Conservation (phyloP, 2,888 invertebrate genomes). For the Phalera bucephala region DNA sequence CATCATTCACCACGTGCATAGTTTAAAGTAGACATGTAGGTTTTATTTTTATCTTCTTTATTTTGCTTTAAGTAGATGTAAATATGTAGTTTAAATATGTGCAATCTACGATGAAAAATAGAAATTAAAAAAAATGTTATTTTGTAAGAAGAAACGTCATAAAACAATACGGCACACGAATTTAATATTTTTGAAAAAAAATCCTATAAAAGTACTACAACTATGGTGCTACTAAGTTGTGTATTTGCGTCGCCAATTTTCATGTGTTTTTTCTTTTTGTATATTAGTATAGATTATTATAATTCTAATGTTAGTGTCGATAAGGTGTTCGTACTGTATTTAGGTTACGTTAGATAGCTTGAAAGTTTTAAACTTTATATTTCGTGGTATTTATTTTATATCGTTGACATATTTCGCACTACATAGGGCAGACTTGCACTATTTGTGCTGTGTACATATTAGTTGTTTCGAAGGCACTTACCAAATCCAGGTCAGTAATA, state of each 20-base stretch:
- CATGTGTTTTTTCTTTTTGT: conserved; percentile 11
- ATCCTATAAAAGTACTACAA: conserved; percentile 22
- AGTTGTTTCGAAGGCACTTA: conserved; percentile 33
- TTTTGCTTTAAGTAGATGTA: too few relatives aligned
- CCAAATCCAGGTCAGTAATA: conserved; percentile 58
- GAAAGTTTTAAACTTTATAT: too few relatives aligned
- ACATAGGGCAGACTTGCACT: not conserved
- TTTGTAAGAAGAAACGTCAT: too few relatives aligned
- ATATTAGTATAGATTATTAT: conserved; percentile 19
- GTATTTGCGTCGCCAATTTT: conserved; percentile 7
- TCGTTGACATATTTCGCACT: too few relatives aligned
- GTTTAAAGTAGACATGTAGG: too few relatives aligned
- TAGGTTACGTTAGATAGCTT: too few relatives aligned
- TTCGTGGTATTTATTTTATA: too few relatives aligned
- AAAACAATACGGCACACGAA: too few relatives aligned
- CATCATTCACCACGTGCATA: conserved; percentile 1
- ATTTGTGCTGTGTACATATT: not conserved
- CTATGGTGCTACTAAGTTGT: conserved; percentile 46
- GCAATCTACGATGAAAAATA: too few relatives aligned
- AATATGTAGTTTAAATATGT: not conserved
- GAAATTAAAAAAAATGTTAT: too few relatives aligned
- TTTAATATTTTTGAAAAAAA: conserved; percentile 3
- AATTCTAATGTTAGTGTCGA: not conserved
- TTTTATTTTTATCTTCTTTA: too few relatives aligned
- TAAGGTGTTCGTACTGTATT: too few relatives aligned